Percentiles rank a stretch among this genome's conserved stretches.
Evolutionary conservation across 2,888 invertebrate genomes (phyloP).

Genomic region (Myathropa florea): DNA sequence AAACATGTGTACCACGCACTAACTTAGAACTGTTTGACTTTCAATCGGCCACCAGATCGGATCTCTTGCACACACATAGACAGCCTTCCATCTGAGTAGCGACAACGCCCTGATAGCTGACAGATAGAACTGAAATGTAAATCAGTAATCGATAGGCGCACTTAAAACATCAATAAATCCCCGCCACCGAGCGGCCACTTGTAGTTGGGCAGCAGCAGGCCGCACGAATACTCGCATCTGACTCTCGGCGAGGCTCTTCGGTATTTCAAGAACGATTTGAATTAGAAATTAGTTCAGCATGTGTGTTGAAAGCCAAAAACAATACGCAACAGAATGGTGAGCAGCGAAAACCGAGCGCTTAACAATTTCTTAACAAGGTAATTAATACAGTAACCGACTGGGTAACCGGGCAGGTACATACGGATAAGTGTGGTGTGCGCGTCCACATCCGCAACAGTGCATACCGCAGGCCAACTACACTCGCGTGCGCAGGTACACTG

Average conservation of each 20-base stretch:
- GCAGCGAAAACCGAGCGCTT: slow-evolving; percentile 60
- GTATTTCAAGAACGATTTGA: slow-evolving; percentile 31
- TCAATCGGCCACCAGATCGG: slow-evolving; percentile 37
- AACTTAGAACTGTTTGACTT: slow-evolving; percentile 43
- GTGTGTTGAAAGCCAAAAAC: slow-evolving; percentile 53
- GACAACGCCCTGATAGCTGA: slow-evolving; percentile 52
- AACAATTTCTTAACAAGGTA: slow-evolving; percentile 67
- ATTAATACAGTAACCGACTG: slow-evolving; percentile 64
- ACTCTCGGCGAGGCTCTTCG: neutral
- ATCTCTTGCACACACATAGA: slow-evolving; percentile 16
- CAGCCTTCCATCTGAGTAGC: slow-evolving; percentile 5
- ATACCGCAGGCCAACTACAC: slow-evolving; percentile 38
- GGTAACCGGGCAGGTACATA: slow-evolving; percentile 46
- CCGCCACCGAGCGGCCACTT: neutral
- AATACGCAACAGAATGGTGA: slow-evolving; percentile 52
- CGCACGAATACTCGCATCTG: neutral
- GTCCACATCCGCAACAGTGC: slow-evolving; percentile 61
- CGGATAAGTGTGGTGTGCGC: slow-evolving; percentile 21
- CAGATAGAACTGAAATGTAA: slow-evolving; percentile 14
- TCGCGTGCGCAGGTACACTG: neutral
- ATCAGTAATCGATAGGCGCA: neutral
- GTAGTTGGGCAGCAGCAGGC: neutral
- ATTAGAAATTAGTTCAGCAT: slow-evolving; percentile 30
- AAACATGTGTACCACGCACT: slow-evolving; percentile 47
- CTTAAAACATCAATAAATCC: slow-evolving; percentile 1